Evolutionary conservation across 2,113 vertebrate genomes (phyloP), one percentile per base, ranked within the genome.

Genomic region (Platycercus adscitus): DNA sequence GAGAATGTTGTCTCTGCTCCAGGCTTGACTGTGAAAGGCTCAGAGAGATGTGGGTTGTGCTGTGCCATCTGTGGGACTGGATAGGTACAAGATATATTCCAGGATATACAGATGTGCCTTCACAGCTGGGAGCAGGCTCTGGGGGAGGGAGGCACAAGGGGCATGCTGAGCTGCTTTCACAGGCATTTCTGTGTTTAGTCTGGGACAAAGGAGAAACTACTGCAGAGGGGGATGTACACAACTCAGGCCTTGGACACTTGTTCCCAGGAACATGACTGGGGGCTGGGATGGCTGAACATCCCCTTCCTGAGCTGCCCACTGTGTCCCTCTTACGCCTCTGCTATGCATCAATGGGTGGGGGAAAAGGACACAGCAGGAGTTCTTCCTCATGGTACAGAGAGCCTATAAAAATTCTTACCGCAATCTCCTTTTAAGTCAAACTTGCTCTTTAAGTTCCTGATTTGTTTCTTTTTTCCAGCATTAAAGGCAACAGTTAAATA

Each of bases 171-270:
- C 43, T 80, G 61, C 63, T 53, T 82, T 43, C 64, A 43, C 24
- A 6, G 0, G 33, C 33, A 4, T 86, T 49, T 47, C 35, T 2
- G 0, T 1, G 0, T 33, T 61, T 8, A 44, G 13, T 1, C 52
- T 50, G 52, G 29, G 63, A 64, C 56, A 83, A 17, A 69, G 86
- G 35, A 93, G 23, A 39, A 35, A 43, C 12, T 28, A 5, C 52
- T 50, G 41, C 52, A 41, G 28, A 39, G 31, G 29, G 35, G 24
- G 12, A 28, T 23, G 25, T 6, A 33, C 6, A 1, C 0, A 35
- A 79, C 39, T 10, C 50, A 35, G 78, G 56, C n/a, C 64, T 53
- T 0, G 0, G 44, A 82, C 26, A 60, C 17, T 56, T 37, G 24
- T 31, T 50, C 33, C 37, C 46, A 46, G 13, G 63, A 43, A 58